Percentiles rank a stretch among this genome's conserved stretches.
Evolutionary conservation across 2,113 vertebrate species (phyloP).

Genomic region (Athene noctua): DNA sequence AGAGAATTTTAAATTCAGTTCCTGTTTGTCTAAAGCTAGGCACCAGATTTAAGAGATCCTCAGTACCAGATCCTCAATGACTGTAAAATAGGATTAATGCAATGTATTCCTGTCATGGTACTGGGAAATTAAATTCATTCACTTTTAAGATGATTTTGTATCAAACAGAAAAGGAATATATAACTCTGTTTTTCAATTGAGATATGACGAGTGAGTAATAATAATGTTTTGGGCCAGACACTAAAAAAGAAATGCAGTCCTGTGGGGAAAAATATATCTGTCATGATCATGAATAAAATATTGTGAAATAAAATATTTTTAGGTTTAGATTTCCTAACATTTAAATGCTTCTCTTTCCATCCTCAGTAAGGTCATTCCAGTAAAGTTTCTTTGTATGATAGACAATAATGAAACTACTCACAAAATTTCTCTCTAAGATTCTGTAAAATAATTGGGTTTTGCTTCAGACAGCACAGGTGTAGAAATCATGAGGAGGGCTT

Average conservation of each 20-base stretch:
- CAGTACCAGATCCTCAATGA: not conserved
- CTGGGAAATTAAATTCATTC: not conserved
- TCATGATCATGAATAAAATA: not conserved
- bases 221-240: not conserved
- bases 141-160: not conserved
- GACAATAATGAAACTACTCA: not conserved
- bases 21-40: not conserved
- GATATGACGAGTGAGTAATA: not conserved
- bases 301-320: not conserved
- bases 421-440: not conserved
- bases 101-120: not conserved
- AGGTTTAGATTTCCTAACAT: not conserved
- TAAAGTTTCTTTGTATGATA: not conserved
- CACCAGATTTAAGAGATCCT: not conserved
- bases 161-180: not conserved
- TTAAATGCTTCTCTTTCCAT: not conserved
- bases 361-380: not conserved
- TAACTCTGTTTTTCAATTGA: not conserved
- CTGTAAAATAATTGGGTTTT: not conserved
- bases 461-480: not conserved
- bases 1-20: not conserved
- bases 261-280: not conserved
- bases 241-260: not conserved
- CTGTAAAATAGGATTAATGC: not conserved
- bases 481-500: not conserved